A percentile compares a stretch with the other conserved stretches of the same genome.
phyloP scores from a whole-genome alignment of 2,888 invertebrate species.

The Tetragonula carbonaria region DNA sequence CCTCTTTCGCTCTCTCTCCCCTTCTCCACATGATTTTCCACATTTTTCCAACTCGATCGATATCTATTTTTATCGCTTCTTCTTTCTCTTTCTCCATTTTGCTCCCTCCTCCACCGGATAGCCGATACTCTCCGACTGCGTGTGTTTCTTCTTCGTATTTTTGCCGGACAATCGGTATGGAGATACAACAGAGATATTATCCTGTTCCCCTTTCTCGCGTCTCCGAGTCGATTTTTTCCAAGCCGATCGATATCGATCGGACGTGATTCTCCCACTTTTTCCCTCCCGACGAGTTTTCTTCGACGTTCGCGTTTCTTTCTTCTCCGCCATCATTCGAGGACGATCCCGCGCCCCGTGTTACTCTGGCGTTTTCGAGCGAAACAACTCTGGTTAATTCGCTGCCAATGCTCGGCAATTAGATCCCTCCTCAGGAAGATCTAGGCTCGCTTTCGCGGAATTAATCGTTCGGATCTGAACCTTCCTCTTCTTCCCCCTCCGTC shows the following conservation, averaged over 20 bases:
- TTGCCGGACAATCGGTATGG: too few species aligned
- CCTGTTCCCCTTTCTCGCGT: background rate
- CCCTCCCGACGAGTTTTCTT: background rate
- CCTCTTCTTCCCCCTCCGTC: background rate
- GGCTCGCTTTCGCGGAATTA: background rate
- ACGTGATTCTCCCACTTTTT: background rate
- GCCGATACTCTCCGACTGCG: background rate
- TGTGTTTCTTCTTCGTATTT: slow-evolving; percentile 1
- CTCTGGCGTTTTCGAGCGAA: slow-evolving; percentile 13
- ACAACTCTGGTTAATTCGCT: background rate
- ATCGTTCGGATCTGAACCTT: background rate
- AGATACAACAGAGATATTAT: too few species aligned
- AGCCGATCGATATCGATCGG: slow-evolving; percentile 16
- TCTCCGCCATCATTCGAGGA: too few species aligned
- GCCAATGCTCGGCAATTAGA: slow-evolving; percentile 13
- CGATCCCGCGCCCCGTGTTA: background rate
- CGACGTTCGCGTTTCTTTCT: background rate
- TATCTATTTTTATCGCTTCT: background rate
- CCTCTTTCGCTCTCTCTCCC: background rate
- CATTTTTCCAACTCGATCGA: background rate
- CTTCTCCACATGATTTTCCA: background rate
- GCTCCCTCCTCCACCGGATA: too few species aligned
- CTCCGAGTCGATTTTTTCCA: slow-evolving; percentile 15
- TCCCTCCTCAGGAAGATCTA: background rate
- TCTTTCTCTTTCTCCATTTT: background rate